A percentile compares a stretch with the other conserved stretches of the same genome.
phyloP scores from a whole-genome alignment of 2,888 invertebrate species.

The Arrhopalites spinosus region DNA sequence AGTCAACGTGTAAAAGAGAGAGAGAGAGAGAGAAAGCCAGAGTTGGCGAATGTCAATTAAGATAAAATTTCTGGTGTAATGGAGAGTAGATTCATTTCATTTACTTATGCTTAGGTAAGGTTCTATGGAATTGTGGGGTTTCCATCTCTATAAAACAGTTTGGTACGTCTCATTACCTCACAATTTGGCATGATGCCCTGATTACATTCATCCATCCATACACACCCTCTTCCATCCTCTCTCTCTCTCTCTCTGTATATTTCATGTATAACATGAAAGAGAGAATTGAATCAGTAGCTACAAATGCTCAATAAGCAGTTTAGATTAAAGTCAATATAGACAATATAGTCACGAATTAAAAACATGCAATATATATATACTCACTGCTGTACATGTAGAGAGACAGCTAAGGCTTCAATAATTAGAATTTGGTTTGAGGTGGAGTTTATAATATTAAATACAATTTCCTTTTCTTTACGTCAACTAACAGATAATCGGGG shows the following conservation, averaged over 20 bases:
- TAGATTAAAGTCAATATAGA: neutral
- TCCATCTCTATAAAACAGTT: conserved; percentile 1
- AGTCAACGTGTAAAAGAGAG: neutral
- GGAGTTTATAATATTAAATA: too few relatives aligned
- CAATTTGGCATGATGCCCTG: conserved; percentile 24
- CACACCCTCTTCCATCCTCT: neutral
- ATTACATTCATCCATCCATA: conserved; percentile 15
- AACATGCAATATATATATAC: too few relatives aligned
- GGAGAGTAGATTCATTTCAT: conserved; percentile 26
- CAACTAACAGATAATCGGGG: too few relatives aligned
- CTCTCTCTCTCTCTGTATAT: neutral
- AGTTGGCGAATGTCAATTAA: conserved; percentile 24
- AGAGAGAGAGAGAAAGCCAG: neutral
- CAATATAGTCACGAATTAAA: too few relatives aligned
- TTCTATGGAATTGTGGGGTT: neutral
- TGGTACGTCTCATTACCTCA: conserved; percentile 26
- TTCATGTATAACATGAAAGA: neutral
- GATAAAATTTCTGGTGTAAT: conserved; percentile 9
- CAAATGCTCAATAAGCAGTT: neutral
- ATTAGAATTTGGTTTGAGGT: too few relatives aligned
- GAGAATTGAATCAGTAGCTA: neutral
- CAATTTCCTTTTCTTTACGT: too few relatives aligned
- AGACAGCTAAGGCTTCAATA: too few relatives aligned
- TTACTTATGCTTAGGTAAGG: neutral
- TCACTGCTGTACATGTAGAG: too few relatives aligned